Percentiles rank a stretch among this genome's conserved stretches.
These are phyloP conservation scores for Bolinopsis microptera DNA, from an alignment of 37 sponge, comb jelly and placozoan genomes.

Conservation along the genomic window DNA sequence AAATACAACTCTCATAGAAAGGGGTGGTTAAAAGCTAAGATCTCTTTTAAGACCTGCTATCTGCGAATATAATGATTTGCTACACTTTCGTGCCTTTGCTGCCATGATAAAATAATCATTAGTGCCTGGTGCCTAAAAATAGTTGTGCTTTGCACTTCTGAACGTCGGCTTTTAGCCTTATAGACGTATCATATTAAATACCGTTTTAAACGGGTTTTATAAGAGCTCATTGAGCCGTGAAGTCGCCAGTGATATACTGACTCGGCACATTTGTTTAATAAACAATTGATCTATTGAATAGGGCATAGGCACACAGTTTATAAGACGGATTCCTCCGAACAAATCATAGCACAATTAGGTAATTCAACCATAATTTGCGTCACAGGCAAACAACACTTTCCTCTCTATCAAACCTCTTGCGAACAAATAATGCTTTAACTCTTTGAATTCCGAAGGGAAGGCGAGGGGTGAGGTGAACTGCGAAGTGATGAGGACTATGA, in stretches of 20 bases:
- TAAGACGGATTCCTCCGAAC: too few relatives aligned
- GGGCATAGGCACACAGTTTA: background rate
- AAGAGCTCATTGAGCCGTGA: background rate
- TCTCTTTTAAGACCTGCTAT: too few relatives aligned
- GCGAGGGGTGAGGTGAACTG: background rate
- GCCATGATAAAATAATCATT: background rate
- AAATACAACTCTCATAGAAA: too few relatives aligned
- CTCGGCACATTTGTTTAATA: background rate
- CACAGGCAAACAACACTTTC: background rate
- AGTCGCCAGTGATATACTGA: background rate
- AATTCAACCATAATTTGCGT: background rate
- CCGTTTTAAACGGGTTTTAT: background rate
- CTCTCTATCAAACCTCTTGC: background rate
- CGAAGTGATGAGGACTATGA: background rate
- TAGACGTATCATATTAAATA: too few relatives aligned
- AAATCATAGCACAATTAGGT: too few relatives aligned
- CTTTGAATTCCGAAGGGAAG: background rate
- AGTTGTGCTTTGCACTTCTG: background rate
- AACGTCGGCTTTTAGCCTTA: background rate
- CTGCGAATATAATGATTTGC: background rate
- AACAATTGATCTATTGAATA: background rate
- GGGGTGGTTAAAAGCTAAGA: too few relatives aligned
- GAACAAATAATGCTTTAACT: background rate
- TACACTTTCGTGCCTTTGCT: background rate
- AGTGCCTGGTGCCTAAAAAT: background rate